Evolutionary conservation across 1,140 invertebrate genomes (phyloP), one percentile per base, ranked within the genome.

Genomic region (Argopecten irradians): DNA sequence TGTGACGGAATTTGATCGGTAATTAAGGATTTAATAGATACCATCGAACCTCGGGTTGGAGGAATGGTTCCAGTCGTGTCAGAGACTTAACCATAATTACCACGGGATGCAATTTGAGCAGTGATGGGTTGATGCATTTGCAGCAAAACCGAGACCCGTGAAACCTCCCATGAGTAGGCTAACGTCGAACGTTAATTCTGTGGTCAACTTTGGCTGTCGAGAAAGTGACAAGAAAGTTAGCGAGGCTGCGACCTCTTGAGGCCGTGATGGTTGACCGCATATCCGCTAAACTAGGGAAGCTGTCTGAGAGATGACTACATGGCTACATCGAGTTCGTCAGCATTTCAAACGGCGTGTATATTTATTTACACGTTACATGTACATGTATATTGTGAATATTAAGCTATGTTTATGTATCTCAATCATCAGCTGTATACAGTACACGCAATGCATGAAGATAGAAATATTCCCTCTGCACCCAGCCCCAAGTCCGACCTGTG

Each of bases 201-300:
- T 71, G 55, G 55, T 71, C 55, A 71, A 71, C 55, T n/a, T n/a
- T 71, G 22, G 55, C 55, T 71, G 55, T 71, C 55, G 55, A 71
- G n/a, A 71, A 5, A 71, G 55, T 71, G 55, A 71, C 28, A n/a
- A 71, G n/a, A 71, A 5, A 71, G 55, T 71, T 22, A 71, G n/a
- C 55, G n/a, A 71, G 55, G 28, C 5, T 5, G 1, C 1, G 55
- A 71, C 55, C 55, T 71, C 55, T 8, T 28, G 55, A 71, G 55
- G 55, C 55, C 55, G 3, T 3, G 55, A 1, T 71, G 55, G 55
- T 71, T 71, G 55, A 71, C 55, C 55, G 55, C 55, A 71, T 71
- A 71, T 71, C 55, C n/a, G 55, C 22, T n/a, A 16, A n/a, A 28
- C 22, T 8, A n/a, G 55, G 28, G 55, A 39, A 39, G 36, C 13